A percentile compares a stretch with the other conserved stretches of the same genome.
Evolutionary conservation across 2,888 invertebrate genomes (phyloP).

Genomic region (Cerastis leucographa): DNA sequence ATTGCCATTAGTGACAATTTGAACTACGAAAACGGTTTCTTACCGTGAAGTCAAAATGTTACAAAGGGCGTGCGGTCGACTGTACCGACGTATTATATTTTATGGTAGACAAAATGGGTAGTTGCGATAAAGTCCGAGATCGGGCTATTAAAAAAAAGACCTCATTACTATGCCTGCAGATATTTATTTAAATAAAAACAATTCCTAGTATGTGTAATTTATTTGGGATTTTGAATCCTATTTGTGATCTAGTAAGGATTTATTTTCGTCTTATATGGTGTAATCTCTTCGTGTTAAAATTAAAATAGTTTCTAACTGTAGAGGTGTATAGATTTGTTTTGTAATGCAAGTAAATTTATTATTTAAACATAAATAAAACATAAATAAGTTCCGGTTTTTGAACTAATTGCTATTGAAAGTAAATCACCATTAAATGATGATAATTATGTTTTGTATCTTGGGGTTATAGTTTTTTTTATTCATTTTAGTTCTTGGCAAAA

Average conservation of each 20-base stretch:
- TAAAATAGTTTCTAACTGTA: slow-evolving; percentile 26
- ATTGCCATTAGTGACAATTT: slow-evolving; percentile 3
- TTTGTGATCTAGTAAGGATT: slow-evolving; percentile 53
- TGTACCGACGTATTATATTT: slow-evolving; percentile 14
- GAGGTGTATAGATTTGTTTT: slow-evolving; percentile 16
- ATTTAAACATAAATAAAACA: background rate
- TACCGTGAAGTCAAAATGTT: background rate
- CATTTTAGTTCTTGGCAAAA: background rate
- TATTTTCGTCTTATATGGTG: slow-evolving; percentile 44
- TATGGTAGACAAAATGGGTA: slow-evolving; percentile 1
- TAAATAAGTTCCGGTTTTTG: background rate
- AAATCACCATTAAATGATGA: background rate
- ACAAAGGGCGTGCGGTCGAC: background rate
- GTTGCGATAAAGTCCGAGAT: background rate
- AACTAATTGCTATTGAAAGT: background rate
- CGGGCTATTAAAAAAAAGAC: background rate
- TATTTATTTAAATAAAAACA: background rate
- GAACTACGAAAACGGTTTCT: background rate
- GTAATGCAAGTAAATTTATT: slow-evolving; percentile 39
- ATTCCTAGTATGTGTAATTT: slow-evolving; percentile 17
- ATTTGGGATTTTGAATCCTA: slow-evolving; percentile 63
- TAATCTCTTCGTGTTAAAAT: slow-evolving; percentile 61
- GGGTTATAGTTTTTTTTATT: background rate
- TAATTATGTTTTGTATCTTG: too few relatives aligned
- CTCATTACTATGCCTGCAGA: slow-evolving; percentile 24